Evolutionary conservation across 2,888 invertebrate species (phyloP).

Genomic region (Drosophila trichaetosa): DNA sequence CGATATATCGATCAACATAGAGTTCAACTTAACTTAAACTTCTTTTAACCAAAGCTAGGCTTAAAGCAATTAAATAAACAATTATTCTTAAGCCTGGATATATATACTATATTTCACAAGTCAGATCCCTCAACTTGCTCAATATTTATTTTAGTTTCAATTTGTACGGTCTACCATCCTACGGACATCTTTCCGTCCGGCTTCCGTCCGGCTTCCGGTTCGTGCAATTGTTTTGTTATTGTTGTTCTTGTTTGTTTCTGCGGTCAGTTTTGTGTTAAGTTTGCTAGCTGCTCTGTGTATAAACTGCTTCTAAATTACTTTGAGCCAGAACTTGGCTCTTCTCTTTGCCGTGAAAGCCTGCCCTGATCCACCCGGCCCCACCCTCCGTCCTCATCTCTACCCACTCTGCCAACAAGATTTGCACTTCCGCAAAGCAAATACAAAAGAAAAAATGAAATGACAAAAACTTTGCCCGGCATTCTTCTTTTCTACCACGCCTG

Average conservation of each 20-base stretch:
- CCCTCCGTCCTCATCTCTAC: not conserved
- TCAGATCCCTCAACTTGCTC: slow-evolving; percentile 12
- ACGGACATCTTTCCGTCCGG: slow-evolving; percentile 39
- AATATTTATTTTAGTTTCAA: slow-evolving; percentile 51
- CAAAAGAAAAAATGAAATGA: not conserved
- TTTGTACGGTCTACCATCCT: slow-evolving; percentile 28
- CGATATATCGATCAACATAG: not conserved
- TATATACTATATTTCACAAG: not conserved
- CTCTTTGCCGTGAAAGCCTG: slow-evolving; percentile 22
- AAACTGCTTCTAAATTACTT: slow-evolving; percentile 73
- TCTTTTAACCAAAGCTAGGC: not conserved
- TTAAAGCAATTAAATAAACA: slow-evolving; percentile 12
- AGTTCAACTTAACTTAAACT: too few relatives aligned
- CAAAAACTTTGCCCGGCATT: slow-evolving; percentile 54
- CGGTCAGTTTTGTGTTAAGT: slow-evolving; percentile 63
- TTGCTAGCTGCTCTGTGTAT: slow-evolving; percentile 55
- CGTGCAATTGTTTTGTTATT: slow-evolving; percentile 53
- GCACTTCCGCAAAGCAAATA: slow-evolving; percentile 49
- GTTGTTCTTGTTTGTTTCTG: slow-evolving; percentile 46
- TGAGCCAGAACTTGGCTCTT: slow-evolving; percentile 57
- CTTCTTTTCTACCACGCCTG: slow-evolving; percentile 37
- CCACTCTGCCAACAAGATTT: slow-evolving; percentile 55
- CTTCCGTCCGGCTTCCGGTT: slow-evolving; percentile 28
- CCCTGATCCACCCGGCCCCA: not conserved
- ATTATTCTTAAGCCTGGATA: slow-evolving; percentile 3